phyloP scores from a whole-genome alignment of 2,888 invertebrate species.

The Coelinius sp. region DNA sequence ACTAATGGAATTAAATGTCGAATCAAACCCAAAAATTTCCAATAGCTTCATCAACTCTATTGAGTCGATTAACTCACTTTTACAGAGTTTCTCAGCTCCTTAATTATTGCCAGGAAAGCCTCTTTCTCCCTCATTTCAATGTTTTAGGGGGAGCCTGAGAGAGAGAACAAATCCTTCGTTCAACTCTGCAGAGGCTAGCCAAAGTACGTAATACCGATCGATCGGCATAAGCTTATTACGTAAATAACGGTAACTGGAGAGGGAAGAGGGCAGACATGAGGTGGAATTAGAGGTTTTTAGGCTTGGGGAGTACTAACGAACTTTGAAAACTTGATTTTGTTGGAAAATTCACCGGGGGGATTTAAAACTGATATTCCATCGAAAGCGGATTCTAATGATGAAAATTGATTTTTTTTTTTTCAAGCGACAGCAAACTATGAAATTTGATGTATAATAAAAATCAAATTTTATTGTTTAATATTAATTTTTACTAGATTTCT shows the following conservation, averaged over 20 bases:
- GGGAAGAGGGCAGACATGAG: too few relatives aligned
- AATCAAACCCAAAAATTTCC: not conserved
- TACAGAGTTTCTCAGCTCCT: not conserved
- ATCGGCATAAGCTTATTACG: conserved; percentile 29
- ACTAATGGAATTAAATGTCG: too few relatives aligned
- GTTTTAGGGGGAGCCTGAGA: not conserved
- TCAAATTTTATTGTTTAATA: too few relatives aligned
- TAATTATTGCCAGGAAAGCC: not conserved
- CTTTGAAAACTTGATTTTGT: conserved; percentile 20
- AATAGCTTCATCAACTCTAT: not conserved
- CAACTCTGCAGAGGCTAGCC: not conserved
- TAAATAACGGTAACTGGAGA: conserved; percentile 17
- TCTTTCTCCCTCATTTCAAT: not conserved
- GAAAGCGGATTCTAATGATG: too few relatives aligned
- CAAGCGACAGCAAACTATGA: too few relatives aligned
- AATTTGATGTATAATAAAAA: too few relatives aligned
- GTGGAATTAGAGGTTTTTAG: conserved; percentile 12
- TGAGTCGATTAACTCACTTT: not conserved
- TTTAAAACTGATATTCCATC: not conserved
- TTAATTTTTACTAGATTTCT: too few relatives aligned
- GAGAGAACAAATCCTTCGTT: not conserved
- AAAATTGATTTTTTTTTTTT: too few relatives aligned
- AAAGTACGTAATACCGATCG: conserved; percentile 21
- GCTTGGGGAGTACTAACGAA: conserved; percentile 18
- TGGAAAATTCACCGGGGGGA: not conserved